Evolutionary conservation across 2,888 invertebrate species (phyloP).

Genomic region (Dexiosoma caninum): DNA sequence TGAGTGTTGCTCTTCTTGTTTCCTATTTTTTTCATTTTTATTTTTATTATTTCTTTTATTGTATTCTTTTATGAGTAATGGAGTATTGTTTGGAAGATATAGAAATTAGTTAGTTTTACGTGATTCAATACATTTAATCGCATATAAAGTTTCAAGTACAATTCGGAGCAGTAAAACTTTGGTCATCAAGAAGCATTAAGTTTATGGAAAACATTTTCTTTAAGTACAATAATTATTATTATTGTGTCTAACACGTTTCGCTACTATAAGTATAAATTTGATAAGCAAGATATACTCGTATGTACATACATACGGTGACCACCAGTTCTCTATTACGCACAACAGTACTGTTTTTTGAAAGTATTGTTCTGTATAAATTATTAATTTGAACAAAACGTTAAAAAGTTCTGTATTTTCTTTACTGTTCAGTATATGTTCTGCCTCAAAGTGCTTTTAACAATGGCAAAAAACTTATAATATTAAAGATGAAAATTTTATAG

Average conservation of each 20-base stretch:
- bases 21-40: constrained; percentile 5
- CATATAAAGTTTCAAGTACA: constrained; percentile 18
- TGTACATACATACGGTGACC: too few species aligned
- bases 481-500: too few species aligned
- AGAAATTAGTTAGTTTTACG: constrained; percentile 61
- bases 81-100: constrained; percentile 52
- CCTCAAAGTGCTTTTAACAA: too few species aligned
- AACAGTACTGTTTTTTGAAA: too few species aligned
- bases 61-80: constrained; percentile 49
- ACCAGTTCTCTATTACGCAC: too few species aligned
- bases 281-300: too few species aligned
- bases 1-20: constrained; percentile 29
- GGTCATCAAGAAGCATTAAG: constrained; percentile 9
- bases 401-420: too few species aligned
- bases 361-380: too few species aligned
- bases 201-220: not conserved
- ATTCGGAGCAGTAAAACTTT: constrained; percentile 30
- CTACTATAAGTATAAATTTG: too few species aligned
- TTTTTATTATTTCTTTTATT: constrained; percentile 25
- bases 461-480: too few species aligned
- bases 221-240: constrained; percentile 7
- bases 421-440: too few species aligned
- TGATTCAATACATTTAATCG: constrained; percentile 51
- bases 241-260: not conserved
- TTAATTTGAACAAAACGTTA: too few species aligned